These are phyloP conservation scores for Halictus quadricinctus DNA, from an alignment of 2,888 invertebrate species.

Conservation along the genomic window DNA sequence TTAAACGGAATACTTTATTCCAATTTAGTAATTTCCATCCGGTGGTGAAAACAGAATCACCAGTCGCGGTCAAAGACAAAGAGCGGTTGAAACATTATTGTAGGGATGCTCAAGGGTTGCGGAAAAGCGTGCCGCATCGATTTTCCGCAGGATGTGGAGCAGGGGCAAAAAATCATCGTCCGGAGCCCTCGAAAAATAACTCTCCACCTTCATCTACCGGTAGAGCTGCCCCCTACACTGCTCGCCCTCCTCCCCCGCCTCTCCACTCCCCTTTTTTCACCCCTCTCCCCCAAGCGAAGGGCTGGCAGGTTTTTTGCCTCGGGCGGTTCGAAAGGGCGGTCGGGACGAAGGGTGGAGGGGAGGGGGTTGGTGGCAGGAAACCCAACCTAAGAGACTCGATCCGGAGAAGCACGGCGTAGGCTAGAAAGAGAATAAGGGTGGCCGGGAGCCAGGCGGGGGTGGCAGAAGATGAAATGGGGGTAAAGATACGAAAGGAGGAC, in stretches of 20 bases:
- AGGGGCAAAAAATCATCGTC: conserved; percentile 65
- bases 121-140: conserved; percentile 56
- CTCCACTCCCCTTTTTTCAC: conserved; percentile 61
- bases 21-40: background rate
- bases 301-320: conserved; percentile 79
- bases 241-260: conserved; percentile 62
- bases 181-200: conserved; percentile 78
- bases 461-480: conserved; percentile 70
- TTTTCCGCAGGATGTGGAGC: conserved; percentile 58
- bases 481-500: conserved; percentile 78
- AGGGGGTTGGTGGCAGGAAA: conserved; percentile 67
- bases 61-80: background rate
- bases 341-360: conserved; percentile 43
- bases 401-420: conserved; percentile 71
- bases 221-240: conserved; percentile 66
- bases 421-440: conserved; percentile 76
- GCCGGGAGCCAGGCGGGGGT: conserved; percentile 68
- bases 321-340: conserved; percentile 72
- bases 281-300: conserved; percentile 53
- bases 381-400: conserved; percentile 80
- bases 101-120: conserved; percentile 17
- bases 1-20: background rate
- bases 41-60: background rate
- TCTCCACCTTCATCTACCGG: conserved; percentile 73
- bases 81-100: background rate